These are phyloP conservation scores for Neosilurus mollespiculum DNA, from an alignment of 2,797 vertebrate genomes.

Conservation along the genomic window DNA sequence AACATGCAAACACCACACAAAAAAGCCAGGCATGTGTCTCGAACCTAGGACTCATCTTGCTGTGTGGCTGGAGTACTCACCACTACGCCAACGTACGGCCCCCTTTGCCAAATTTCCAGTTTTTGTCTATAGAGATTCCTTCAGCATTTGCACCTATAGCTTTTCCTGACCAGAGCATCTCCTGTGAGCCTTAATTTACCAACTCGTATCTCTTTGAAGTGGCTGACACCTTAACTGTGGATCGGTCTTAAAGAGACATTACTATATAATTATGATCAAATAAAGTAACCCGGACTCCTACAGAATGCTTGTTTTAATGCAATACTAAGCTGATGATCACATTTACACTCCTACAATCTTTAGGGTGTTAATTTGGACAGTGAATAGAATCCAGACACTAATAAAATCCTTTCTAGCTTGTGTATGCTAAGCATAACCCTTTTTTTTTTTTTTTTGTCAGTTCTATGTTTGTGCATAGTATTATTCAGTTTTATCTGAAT, in stretches of 20 bases:
- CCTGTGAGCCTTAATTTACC: conserved; percentile 31
- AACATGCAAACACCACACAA: too few species aligned
- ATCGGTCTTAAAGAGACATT: conserved; percentile 29
- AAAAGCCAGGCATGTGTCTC: too few species aligned
- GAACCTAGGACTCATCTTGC: too few species aligned
- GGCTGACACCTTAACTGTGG: conserved; percentile 32
- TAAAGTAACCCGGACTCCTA: not conserved
- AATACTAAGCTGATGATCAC: conserved; percentile 36
- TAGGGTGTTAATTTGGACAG: conserved; percentile 42
- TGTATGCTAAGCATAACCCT: conserved; percentile 22
- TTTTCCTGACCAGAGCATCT: conserved; percentile 13
- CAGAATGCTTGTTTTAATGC: conserved; percentile 38
- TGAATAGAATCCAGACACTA: conserved; percentile 36
- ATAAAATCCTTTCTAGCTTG: conserved; percentile 12
- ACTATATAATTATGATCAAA: conserved; percentile 13
- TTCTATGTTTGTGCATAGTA: not conserved
- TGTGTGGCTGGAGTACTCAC: too few species aligned
- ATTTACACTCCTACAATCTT: conserved; percentile 30
- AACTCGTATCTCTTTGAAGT: conserved; percentile 43
- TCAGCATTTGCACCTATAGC: not conserved
- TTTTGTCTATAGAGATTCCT: not conserved
- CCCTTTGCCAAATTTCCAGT: not conserved
- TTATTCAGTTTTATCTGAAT: too few species aligned
- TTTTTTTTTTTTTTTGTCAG: not conserved
- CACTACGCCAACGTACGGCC: too few species aligned